phyloP scores from a whole-genome alignment of 2,888 invertebrate genomes.

The Erebia palarica region DNA sequence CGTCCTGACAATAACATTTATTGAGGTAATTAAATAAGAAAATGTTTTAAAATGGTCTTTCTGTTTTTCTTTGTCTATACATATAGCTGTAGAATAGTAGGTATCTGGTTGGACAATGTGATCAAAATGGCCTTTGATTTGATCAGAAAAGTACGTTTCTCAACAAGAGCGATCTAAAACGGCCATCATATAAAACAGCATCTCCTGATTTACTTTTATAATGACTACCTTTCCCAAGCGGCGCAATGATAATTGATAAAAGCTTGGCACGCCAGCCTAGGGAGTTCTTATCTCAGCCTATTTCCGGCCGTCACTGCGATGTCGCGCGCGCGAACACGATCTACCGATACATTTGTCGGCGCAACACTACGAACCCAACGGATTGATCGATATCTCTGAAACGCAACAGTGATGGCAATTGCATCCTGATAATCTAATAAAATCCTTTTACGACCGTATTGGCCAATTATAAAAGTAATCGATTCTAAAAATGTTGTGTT shows the following conservation, averaged over 20 bases:
- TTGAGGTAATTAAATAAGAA: no score
- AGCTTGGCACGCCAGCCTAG: conserved; percentile 64
- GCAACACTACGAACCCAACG: conserved; percentile 54
- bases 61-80: no score
- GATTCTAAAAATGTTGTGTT: conserved; percentile 28
- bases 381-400: conserved; percentile 67
- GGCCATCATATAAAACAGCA: conserved; percentile 32
- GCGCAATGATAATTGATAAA: conserved; percentile 75
- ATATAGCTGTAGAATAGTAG: neutral
- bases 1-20: no score
- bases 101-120: neutral
- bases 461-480: conserved; percentile 46
- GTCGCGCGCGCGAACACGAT: conserved; percentile 70
- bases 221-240: conserved; percentile 76
- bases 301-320: conserved; percentile 78
- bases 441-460: conserved; percentile 57
- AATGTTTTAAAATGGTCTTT: no score
- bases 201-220: conserved; percentile 74
- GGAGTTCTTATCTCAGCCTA: conserved; percentile 78
- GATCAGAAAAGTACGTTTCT: conserved; percentile 1
- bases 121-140: neutral
- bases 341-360: conserved; percentile 81
- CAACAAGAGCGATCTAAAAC: conserved; percentile 9
- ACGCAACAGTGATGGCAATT: conserved; percentile 67
- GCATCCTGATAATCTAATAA: conserved; percentile 72